Conservation (phyloP, 2,113 vertebrate genomes). For the Scopus umbretta region DNA sequence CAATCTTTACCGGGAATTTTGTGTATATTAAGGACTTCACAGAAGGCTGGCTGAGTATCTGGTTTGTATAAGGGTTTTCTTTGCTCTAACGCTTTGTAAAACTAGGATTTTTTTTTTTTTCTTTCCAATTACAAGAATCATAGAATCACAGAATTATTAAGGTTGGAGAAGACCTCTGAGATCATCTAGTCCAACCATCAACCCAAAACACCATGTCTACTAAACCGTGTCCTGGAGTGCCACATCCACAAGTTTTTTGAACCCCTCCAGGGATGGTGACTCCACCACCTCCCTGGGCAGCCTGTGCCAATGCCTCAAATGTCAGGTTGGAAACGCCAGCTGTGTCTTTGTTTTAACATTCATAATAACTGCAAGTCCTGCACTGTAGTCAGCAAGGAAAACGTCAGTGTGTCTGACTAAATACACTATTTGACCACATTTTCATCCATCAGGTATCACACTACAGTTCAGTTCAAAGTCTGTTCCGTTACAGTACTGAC, state of each 20-base stretch:
- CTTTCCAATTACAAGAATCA: background rate
- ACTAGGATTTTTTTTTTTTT: accelerated
- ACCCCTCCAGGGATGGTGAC: too few relatives aligned
- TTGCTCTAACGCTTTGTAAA: background rate
- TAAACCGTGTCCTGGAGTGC: too few relatives aligned
- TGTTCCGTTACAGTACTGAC: background rate
- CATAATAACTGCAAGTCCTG: background rate
- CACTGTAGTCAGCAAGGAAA: background rate
- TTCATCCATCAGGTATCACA: background rate
- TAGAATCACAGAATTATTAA: too few relatives aligned
- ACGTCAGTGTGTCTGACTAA: background rate
- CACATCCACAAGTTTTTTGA: too few relatives aligned
- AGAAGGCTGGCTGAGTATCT: background rate
- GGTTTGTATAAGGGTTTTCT: background rate
- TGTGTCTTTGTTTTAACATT: background rate
- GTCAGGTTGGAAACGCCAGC: background rate
- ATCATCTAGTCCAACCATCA: too few relatives aligned
- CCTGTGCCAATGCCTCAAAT: too few relatives aligned
- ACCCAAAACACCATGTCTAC: too few relatives aligned
- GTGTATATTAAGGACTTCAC: background rate
- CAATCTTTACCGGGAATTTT: background rate
- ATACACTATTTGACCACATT: accelerated
- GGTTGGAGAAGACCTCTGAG: too few relatives aligned
- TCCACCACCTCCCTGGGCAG: too few relatives aligned
- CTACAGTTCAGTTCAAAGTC: background rate